Evolutionary conservation across 1,140 invertebrate genomes (phyloP), one percentile per base, ranked within the genome.

Genomic region (Sarcophaga peregrina): DNA sequence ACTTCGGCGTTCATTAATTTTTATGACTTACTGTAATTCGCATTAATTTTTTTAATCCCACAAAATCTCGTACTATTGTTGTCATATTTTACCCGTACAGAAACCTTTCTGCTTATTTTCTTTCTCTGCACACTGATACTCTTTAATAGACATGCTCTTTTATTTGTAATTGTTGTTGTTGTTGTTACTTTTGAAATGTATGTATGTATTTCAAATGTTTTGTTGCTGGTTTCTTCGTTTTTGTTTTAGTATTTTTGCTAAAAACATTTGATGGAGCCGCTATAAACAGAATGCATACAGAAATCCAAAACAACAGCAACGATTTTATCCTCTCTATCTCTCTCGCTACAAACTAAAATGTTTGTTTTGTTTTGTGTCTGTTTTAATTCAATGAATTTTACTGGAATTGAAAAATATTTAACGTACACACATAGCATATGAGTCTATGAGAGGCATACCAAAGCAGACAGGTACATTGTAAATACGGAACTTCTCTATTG

Each of bases 231-330:
- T 20, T 68, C 20, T 68, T 25, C 9, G 6, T 1, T 52, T 25
- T 68, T 5, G n/a, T 62, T 62, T 10, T 2, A 5, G 15, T 68
- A n/a, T 25, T 15, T 68, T 68, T 68, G 62, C 62, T 68, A 68
- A 52, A 68, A 68, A 5, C 17, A 68, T 68, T 68, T 68, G 62
- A 68, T 68, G 62, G 62, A 68, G 62, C 62, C 62, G 62, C 62
- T 68, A 68, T 68, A 68, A 68, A 68, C 62, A 68, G 62, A 68
- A 20, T 20, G 62, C 62, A 68, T n/a, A 68, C 20, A 20, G 62
- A 68, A 68, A 68, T 25, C 20, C 15, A 25, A 68, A 68, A 17
- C n/a, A 68, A 68, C 9, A 58, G 7, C 13, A 58, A n/a, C 1
- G 1, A 58, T 58, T 58, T 58, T 58, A n/a, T n/a, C 5, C 62